phyloP scores from a whole-genome alignment of 2,888 invertebrate genomes.

The Rhyacophila evoluta region DNA sequence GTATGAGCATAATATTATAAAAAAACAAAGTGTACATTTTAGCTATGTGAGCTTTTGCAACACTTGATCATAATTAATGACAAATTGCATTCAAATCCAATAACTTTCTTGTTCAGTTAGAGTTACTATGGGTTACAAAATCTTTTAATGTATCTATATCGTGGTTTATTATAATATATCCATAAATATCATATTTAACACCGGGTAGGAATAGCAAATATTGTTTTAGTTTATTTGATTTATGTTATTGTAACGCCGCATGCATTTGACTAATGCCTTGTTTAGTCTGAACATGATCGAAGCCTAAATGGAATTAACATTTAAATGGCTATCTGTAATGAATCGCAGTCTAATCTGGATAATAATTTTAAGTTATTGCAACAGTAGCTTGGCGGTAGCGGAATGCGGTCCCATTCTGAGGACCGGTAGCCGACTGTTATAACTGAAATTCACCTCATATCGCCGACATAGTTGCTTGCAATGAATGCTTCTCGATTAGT shows the following conservation, averaged over 20 bases:
- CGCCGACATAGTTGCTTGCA: neutral
- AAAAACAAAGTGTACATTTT: too few species aligned
- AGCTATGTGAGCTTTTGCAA: too few species aligned
- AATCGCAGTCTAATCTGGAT: conserved; percentile 9
- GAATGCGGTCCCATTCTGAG: conserved; percentile 35
- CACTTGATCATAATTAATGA: too few species aligned
- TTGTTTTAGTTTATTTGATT: neutral
- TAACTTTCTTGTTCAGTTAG: too few species aligned
- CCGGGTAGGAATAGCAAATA: too few species aligned
- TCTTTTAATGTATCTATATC: too few species aligned
- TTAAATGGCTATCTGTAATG: conserved; percentile 7
- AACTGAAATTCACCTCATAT: conserved; percentile 33
- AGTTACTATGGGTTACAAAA: too few species aligned
- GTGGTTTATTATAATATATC: too few species aligned
- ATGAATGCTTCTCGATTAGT: neutral
- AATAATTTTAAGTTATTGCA: conserved; percentile 18
- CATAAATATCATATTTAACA: too few species aligned
- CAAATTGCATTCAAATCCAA: too few species aligned
- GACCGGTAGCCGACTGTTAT: conserved; percentile 40
- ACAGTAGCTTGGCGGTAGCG: conserved; percentile 20
- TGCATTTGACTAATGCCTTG: neutral
- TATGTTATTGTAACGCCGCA: neutral
- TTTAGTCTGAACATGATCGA: neutral
- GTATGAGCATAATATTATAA: too few species aligned
- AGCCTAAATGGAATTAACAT: neutral